Conservation (phyloP, 2,797 vertebrate species). For the Sebastes trivittatus region DNA sequence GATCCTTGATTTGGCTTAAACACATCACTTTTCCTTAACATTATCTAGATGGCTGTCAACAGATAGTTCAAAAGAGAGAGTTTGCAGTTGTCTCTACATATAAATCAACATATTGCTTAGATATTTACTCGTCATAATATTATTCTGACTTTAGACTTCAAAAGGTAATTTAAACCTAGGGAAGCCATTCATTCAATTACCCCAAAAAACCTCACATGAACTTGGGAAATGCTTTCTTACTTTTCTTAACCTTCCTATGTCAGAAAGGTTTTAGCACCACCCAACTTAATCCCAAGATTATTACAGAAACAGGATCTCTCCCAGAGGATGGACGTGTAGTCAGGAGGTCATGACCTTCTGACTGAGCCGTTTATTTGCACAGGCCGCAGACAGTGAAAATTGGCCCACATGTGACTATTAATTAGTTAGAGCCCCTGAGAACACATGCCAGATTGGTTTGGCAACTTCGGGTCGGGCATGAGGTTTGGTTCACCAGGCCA, state of each 20-base stretch:
- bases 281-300: constrained; percentile 26
- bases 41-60: not conserved
- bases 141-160: not conserved
- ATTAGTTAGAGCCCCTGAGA: constrained; percentile 56
- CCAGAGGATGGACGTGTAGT: constrained; percentile 27
- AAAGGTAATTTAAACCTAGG: not conserved
- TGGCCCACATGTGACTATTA: constrained; percentile 47
- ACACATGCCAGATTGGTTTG: constrained; percentile 54
- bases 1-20: not conserved
- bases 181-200: not conserved
- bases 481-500: constrained; percentile 26
- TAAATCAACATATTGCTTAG: not conserved
- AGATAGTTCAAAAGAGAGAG: not conserved
- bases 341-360: constrained; percentile 48
- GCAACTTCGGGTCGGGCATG: constrained; percentile 16
- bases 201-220: not conserved
- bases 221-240: not conserved
- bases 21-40: not conserved
- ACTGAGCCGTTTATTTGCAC: constrained; percentile 63
- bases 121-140: not conserved
- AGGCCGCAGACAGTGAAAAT: constrained; percentile 40
- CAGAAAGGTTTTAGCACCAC: constrained; percentile 1
- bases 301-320: constrained; percentile 51
- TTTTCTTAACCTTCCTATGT: constrained; percentile 10
- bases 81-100: not conserved